Evolutionary conservation across 2,888 invertebrate species (phyloP), one percentile per base, ranked within the genome.

Genomic region (Philhelius pedissequus): DNA sequence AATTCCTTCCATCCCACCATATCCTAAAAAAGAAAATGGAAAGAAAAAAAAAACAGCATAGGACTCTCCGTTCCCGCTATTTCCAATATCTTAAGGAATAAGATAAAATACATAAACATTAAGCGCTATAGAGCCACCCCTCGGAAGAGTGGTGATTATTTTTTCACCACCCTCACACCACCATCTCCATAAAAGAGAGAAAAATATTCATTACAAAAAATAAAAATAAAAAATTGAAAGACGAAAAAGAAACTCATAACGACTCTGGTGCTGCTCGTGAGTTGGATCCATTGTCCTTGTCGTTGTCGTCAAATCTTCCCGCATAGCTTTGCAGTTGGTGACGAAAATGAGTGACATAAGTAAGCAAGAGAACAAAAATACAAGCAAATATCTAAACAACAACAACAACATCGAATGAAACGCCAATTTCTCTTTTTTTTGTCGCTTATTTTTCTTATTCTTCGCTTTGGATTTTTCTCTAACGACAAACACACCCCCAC

Each of bases 331-430:
- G 68, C 71, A 75, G 50, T 68, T 43, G 50, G 48, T 70, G 62
- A 82, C 82, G 75, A 78, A 83, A 79, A 75, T 81, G 78, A 83
- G 80, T 84, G 86, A 83, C 76, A 83, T 75, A 86, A 64, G 54
- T 78, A 45, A 77, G 62, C 66, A 78, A 75, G 74, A 82, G 60
- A 82, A 78, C 43, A 48, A 82, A 86, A 76, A 80, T 68, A n/a
- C n/a, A n/a, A n/a, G n/a, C n/a, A 71, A 81, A 62, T 68, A 68
- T 71, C 40, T 58, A 62, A 75, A 58, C 50, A 79, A 45, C 40
- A 62, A 15, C 60, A 43, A 22, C 56, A 58, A 7, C 20, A 13
- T 20, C 32, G 20, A 25, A 27, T 35, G 20, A 56, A 35, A 25
- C 48, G 43, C 18, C 43, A 8, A 52, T 60, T 73, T 78, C 73